Conservation (phyloP, 2,888 invertebrate genomes). For the Pogonocherus hispidulus region DNA sequence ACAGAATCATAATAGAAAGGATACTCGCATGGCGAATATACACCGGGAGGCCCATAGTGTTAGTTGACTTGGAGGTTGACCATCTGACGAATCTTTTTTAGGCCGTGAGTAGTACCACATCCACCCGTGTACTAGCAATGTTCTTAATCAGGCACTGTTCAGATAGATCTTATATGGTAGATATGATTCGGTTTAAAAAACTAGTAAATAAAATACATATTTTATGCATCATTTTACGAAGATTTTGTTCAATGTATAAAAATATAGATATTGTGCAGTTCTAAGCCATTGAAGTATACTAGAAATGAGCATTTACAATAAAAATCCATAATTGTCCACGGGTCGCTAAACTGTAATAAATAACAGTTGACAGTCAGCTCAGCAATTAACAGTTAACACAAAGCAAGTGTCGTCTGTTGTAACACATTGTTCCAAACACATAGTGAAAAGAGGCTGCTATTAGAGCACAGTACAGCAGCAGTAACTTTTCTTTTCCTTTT, state of each 20-base stretch:
- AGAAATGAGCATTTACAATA: constrained; percentile 65
- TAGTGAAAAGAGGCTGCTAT: constrained; percentile 66
- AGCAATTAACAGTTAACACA: constrained; percentile 57
- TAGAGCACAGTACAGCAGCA: constrained; percentile 96
- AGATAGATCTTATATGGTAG: constrained; percentile 65
- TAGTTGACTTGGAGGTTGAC: constrained; percentile 24
- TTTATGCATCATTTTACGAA: constrained; percentile 65
- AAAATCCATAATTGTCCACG: constrained; percentile 57
- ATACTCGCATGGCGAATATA: constrained; percentile 56
- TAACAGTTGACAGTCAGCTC: constrained; percentile 43
- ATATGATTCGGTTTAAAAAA: constrained; percentile 69
- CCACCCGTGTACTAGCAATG: constrained; percentile 40
- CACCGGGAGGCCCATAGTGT: constrained; percentile 49
- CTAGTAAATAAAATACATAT: constrained; percentile 68
- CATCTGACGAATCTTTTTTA: constrained; percentile 45
- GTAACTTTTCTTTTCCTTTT: constrained; percentile 92
- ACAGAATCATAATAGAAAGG: constrained; percentile 52
- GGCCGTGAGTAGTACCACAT: constrained; percentile 56
- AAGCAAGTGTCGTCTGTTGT: constrained; percentile 54
- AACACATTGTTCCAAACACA: constrained; percentile 61
- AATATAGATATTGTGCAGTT: constrained; percentile 70
- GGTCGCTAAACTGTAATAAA: constrained; percentile 48
- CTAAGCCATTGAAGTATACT: constrained; percentile 66
- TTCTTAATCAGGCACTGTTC: constrained; percentile 66
- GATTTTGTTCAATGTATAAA: constrained; percentile 69